Base-by-base conservation (phyloP, 2,888 invertebrate species). In the Rhodophaea formosa region DNA sequence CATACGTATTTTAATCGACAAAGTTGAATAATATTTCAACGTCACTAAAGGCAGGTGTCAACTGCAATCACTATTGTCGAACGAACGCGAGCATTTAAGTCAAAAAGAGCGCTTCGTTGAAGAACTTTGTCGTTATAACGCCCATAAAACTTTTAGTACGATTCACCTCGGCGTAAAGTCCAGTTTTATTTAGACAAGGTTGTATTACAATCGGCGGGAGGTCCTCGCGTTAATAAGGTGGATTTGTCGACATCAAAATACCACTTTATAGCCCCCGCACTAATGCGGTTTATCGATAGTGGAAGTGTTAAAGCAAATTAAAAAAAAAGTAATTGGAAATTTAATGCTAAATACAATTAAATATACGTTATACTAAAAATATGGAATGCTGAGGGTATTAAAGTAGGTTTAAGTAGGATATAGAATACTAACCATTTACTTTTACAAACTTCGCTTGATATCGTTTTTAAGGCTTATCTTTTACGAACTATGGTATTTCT, bases 241-340 rank as follows among this genome's bases (percentile, higher is more conserved):
- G 87, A 86, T 87, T 87, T 87, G 89, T 88, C 87, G 88, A 88
- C 86, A 89, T 88, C 82, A 86, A 85, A 86, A 88, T 85, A 86
- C 82, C 86, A 85, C 80, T 88, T 88, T 87, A 88, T 79, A 82
- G 77, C 72, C 74, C n/a, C 63, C 81, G 72, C 83, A 82, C 84
- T 86, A 86, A 86, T 85, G 83, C 81, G 76, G 72, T 79, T 80
- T 77, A 84, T 83, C 83, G 80, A 75, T 80, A 74, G 66, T 72
- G 71, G 75, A 75, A 71, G 66, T 64, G 58, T 69, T 69, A 67
- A 70, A 65, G 68, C 29, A 44, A 44, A 44, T 49, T 32, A 56
- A 72, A 64, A 79, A 74, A 74, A 15, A 29, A 12, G 14, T 29
- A 47, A 49, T 32, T 30, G n/a, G 47, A 49, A 5, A 39, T 39